Base-by-base conservation (phyloP, 2,113 vertebrate genomes). In the Anser cygnoides region DNA sequence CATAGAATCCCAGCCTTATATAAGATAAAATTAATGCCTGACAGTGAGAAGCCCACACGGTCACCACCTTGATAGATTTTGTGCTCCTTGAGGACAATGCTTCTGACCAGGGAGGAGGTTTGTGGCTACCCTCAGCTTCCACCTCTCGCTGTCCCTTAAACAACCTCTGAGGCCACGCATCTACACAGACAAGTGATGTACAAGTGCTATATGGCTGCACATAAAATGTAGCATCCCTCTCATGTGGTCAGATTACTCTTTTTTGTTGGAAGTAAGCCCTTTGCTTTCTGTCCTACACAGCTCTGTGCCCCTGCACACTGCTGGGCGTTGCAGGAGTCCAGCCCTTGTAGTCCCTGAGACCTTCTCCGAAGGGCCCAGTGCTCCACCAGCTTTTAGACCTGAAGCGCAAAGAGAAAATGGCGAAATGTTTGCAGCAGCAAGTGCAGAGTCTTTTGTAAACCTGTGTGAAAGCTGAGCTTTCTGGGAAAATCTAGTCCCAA, bases 151-250 rank as follows among this genome's bases (percentile, higher is more conserved):
- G 31, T 29, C 50, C 58, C 31, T 46, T 79, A 57, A 3, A 23
- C 10, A 86, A 57, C 59, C 23, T 86, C 54, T n/a, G 85, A 67
- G 43, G 81, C 52, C 0, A 0, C 16, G 39, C 31, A 65, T 67
- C 31, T 55, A 62, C 44, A 39, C 9, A 67, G 39, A 20, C 35
- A 58, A 76, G 28, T 52, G 29, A 35, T 43, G 46, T 52, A 52
- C 50, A 52, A 52, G 50, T 52, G 35, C 0, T 1, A 52, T 39
- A 31, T 3, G 0, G 2, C 37, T 22, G 23, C 1, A 17, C 0
- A 0, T n/a, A 72, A 59, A 79, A 78, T 12, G 61, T n/a, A 43
- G n/a, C 37, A 74, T 35, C 0, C 1, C 15, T 63, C 29, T 74
- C 35, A 4, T 80, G 50, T 37, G 55, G 37, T 81, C 52, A 44